These are phyloP conservation scores for Tragelaphus scriptus DNA, from an alignment of 2,113 vertebrate genomes.

Conservation along the genomic window DNA sequence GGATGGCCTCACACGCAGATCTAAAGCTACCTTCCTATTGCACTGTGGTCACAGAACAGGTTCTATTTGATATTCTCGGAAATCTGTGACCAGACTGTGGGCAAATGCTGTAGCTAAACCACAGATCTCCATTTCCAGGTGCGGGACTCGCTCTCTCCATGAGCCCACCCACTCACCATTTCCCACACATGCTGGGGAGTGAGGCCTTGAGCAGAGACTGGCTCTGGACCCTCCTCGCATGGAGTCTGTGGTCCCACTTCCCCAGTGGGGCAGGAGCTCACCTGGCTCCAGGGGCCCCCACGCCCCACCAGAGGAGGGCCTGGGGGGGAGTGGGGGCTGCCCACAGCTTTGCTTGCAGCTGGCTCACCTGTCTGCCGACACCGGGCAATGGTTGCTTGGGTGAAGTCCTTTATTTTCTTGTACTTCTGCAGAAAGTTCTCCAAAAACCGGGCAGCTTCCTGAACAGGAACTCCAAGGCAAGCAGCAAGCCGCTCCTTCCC, in stretches of 20 bases:
- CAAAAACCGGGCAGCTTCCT: conserved; percentile 87
- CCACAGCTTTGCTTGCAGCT: neutral
- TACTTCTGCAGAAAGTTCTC: conserved; percentile 91
- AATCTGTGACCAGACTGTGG: neutral
- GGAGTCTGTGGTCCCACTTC: neutral
- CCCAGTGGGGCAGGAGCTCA: neutral
- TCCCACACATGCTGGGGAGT: neutral
- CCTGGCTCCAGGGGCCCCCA: neutral
- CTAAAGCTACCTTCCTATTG: neutral
- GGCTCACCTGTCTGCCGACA: conserved; percentile 85
- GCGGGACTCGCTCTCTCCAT: neutral
- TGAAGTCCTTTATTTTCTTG: conserved; percentile 87
- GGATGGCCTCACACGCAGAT: neutral
- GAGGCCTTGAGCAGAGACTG: neutral
- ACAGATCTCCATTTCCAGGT: neutral
- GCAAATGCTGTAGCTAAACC: neutral
- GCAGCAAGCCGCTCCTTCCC: conserved; percentile 89
- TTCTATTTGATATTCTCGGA: neutral
- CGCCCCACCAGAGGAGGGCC: neutral
- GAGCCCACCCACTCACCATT: too few species aligned
- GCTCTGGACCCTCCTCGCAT: neutral
- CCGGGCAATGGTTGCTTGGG: conserved; percentile 84
- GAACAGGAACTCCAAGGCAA: conserved; percentile 84
- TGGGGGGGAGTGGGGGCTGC: neutral
- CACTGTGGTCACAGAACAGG: neutral